These are phyloP conservation scores for Sardinella longiceps DNA, from an alignment of 2,797 vertebrate genomes.

Conservation along the genomic window DNA sequence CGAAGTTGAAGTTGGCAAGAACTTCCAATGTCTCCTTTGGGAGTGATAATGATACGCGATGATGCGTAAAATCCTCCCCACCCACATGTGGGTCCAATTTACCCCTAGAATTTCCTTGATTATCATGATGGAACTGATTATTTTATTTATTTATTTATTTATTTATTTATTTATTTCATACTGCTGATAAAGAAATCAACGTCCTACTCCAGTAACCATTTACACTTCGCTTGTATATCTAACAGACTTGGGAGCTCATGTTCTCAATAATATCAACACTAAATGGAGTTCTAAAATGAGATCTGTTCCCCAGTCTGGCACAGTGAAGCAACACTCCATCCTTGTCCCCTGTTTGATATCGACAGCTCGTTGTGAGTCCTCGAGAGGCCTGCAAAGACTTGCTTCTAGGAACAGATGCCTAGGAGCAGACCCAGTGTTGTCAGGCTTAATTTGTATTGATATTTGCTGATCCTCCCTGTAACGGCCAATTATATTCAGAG, in stretches of 20 bases:
- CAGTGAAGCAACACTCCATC: background rate
- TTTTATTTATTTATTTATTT: too few relatives aligned
- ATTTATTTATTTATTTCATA: background rate
- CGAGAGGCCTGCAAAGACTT: background rate
- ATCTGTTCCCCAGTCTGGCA: background rate
- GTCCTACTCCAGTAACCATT: background rate
- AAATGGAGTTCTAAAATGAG: background rate
- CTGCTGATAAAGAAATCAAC: background rate
- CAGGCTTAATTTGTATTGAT: conserved; percentile 23
- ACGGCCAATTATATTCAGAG: background rate
- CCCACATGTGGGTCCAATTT: background rate
- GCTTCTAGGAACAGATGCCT: background rate
- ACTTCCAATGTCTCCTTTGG: background rate
- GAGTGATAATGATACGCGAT: background rate
- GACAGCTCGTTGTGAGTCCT: conserved; percentile 1
- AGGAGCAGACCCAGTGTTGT: background rate
- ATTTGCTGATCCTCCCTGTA: background rate
- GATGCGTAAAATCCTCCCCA: background rate
- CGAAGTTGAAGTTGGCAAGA: background rate
- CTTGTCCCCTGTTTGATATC: background rate
- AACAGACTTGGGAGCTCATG: background rate
- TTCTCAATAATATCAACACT: conserved; percentile 4
- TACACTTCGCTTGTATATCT: background rate
- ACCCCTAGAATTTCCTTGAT: background rate
- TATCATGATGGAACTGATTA: background rate